phyloP scores from a whole-genome alignment of 2,888 invertebrate species.

The Melinaea marsaeus region DNA sequence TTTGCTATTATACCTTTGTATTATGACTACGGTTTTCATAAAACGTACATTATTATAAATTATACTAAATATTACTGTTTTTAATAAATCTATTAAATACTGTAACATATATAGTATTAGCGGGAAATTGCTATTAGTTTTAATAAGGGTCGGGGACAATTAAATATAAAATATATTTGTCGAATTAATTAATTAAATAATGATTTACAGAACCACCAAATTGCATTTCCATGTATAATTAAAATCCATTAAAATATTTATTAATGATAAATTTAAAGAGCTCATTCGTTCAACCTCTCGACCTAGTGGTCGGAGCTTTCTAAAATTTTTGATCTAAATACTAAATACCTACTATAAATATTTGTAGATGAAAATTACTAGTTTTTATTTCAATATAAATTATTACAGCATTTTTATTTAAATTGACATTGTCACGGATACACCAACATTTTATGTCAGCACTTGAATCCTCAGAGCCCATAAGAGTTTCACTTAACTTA shows the following conservation, averaged over 20 bases:
- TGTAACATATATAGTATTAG: no score
- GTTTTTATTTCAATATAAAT: no score
- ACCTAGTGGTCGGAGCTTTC: neutral
- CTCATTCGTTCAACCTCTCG: neutral
- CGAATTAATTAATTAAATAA: neutral
- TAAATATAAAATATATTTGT: neutral
- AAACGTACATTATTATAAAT: no score
- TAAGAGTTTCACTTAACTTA: slow-evolving; percentile 33
- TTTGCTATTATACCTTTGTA: neutral
- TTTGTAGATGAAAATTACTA: no score
- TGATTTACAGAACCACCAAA: neutral
- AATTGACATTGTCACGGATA: neutral
- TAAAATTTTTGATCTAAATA: neutral
- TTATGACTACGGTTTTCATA: neutral
- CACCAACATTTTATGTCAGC: neutral
- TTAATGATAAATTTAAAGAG: neutral
- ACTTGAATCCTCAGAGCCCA: slow-evolving; percentile 19
- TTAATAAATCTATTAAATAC: no score
- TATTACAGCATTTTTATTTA: no score
- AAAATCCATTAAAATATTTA: neutral
- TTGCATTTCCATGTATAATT: neutral
- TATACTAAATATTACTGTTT: no score
- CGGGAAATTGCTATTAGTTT: no score
- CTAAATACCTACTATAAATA: no score
- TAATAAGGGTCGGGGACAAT: no score